Conservation (phyloP, 2,888 invertebrate genomes). For the Perdita meconis region DNA sequence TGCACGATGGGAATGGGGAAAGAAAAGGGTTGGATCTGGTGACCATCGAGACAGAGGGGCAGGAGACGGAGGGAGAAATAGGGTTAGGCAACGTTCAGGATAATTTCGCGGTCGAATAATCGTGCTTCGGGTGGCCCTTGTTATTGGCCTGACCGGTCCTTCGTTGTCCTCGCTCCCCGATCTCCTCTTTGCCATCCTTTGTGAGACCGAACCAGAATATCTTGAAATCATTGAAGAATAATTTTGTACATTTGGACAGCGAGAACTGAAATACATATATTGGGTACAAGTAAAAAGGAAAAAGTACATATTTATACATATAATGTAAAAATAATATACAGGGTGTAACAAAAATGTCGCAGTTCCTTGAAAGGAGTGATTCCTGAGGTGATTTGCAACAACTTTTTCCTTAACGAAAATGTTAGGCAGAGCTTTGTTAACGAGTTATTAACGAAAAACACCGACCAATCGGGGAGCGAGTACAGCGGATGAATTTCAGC, state of each 20-base stretch:
- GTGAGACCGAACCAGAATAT: constrained; percentile 3
- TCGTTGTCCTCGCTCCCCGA: constrained; percentile 10
- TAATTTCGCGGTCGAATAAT: constrained; percentile 75
- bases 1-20: background rate
- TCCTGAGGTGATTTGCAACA: too few relatives aligned
- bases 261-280: constrained; percentile 11
- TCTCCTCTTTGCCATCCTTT: constrained; percentile 2
- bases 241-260: constrained; percentile 30
- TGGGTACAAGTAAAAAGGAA: too few relatives aligned
- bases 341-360: too few relatives aligned
- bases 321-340: too few relatives aligned
- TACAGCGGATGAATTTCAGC: too few relatives aligned
- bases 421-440: too few relatives aligned
- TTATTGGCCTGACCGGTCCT: constrained; percentile 30
- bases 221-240: constrained; percentile 25
- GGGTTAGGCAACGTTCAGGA: constrained; percentile 56
- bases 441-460: too few relatives aligned
- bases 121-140: constrained; percentile 59
- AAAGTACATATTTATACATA: too few relatives aligned
- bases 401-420: too few relatives aligned
- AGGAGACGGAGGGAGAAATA: constrained; percentile 37
- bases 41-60: constrained; percentile 1
- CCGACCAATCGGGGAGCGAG: too few relatives aligned
- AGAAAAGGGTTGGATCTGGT: constrained; percentile 10
- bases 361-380: too few relatives aligned